phyloP scores from a whole-genome alignment of 2,888 invertebrate species.

The Leptopilina syphax region DNA sequence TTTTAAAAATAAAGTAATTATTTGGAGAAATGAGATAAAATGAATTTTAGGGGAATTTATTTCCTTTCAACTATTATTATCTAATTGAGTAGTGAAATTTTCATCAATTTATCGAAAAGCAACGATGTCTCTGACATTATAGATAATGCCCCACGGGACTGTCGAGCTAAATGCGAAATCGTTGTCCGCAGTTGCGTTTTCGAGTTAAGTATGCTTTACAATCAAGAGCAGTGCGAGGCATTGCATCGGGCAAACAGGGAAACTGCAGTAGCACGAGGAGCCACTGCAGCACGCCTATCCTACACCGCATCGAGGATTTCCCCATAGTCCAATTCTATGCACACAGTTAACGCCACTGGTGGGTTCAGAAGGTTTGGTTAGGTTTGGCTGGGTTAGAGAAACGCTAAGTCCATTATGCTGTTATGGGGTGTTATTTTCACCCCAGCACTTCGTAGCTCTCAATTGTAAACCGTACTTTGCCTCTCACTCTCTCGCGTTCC shows the following conservation, averaged over 20 bases:
- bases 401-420: slow-evolving; percentile 38
- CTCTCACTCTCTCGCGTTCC: slow-evolving; percentile 18
- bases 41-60: background rate
- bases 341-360: slow-evolving; percentile 27
- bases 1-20: too few relatives aligned
- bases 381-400: slow-evolving; percentile 19
- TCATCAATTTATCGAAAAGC: slow-evolving; percentile 27
- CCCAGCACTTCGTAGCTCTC: slow-evolving; percentile 34
- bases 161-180: slow-evolving; percentile 45
- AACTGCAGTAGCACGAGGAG: slow-evolving; percentile 19
- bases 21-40: too few relatives aligned
- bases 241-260: slow-evolving; percentile 11
- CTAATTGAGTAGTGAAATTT: slow-evolving; percentile 1
- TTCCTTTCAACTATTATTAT: background rate
- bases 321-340: slow-evolving; percentile 30
- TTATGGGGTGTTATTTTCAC: slow-evolving; percentile 40
- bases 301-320: slow-evolving; percentile 38
- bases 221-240: slow-evolving; percentile 17
- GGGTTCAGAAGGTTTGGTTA: slow-evolving; percentile 13
- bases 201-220: slow-evolving; percentile 37
- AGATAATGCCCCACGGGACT: background rate
- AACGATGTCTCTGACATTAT: background rate
- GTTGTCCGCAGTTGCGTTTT: slow-evolving; percentile 34
- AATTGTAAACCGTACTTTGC: slow-evolving; percentile 34
- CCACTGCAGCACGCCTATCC: slow-evolving; percentile 31